Evolutionary conservation across 2,797 vertebrate species (phyloP).

Genomic region (Gymnothorax reevesii): DNA sequence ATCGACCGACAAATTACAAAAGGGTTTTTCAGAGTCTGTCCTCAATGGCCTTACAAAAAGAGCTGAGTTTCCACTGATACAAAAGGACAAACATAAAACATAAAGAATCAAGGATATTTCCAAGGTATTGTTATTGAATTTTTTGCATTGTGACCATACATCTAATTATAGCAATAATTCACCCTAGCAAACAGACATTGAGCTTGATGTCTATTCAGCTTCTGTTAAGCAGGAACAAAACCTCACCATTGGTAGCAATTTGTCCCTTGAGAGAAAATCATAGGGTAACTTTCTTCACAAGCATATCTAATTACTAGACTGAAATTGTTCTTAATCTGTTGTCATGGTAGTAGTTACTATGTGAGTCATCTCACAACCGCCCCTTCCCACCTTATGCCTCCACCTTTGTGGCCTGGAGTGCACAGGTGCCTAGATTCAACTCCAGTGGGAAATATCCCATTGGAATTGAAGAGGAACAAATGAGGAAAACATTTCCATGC

Average conservation of each 20-base stretch:
- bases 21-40: background rate
- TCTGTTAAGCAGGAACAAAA: background rate
- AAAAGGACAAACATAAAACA: too few relatives aligned
- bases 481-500: conserved; percentile 59
- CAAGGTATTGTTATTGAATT: background rate
- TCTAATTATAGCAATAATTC: background rate
- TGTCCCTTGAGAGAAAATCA: background rate
- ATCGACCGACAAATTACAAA: background rate
- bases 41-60: background rate
- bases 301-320: background rate
- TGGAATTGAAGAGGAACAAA: conserved; percentile 48
- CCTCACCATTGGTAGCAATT: background rate
- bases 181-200: background rate
- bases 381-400: conserved; percentile 34
- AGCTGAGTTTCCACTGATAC: too few relatives aligned
- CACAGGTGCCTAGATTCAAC: conserved; percentile 54
- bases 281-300: background rate
- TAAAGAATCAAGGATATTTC: background rate
- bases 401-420: conserved; percentile 53
- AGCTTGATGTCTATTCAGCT: background rate
- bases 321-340: conserved; percentile 24
- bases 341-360: conserved; percentile 55
- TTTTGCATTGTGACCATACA: background rate
- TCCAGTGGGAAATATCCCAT: conserved; percentile 19
- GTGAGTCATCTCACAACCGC: conserved; percentile 32